Conservation (phyloP, 2,797 vertebrate species). For the Xiphorhynchus erythropygius region DNA sequence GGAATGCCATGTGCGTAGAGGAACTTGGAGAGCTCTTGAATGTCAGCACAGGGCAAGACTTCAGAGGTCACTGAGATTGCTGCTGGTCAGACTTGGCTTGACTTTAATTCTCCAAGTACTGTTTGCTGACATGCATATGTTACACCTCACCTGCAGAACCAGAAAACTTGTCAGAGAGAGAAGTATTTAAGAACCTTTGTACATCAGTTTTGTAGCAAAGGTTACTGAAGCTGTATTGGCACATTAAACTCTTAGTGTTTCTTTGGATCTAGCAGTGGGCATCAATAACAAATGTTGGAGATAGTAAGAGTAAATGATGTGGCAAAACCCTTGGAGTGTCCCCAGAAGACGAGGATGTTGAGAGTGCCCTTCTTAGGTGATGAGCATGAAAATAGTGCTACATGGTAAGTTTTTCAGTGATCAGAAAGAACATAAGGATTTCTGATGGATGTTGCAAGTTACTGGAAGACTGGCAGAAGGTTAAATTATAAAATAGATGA, state of each 20-base stretch:
- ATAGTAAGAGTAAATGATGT: neutral
- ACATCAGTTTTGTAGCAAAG: neutral
- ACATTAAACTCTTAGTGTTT: rapidly evolving
- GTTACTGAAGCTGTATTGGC: neutral
- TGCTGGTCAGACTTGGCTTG: neutral
- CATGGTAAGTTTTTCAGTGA: neutral
- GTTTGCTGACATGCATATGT: neutral
- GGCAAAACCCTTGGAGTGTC: neutral
- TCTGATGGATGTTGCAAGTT: neutral
- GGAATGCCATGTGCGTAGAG: neutral
- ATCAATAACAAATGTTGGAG: neutral
- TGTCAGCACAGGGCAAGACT: rapidly evolving
- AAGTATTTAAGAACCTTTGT: neutral
- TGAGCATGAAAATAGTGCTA: neutral
- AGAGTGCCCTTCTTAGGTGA: neutral
- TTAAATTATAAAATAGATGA: neutral
- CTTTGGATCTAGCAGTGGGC: neutral
- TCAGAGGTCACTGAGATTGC: neutral
- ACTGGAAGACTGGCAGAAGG: neutral
- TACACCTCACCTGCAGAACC: neutral
- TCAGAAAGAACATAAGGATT: neutral
- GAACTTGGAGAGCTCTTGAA: neutral
- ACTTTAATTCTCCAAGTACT: neutral
- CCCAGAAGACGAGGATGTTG: neutral
- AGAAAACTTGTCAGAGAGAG: neutral